A percentile compares a stretch with the other conserved stretches of the same genome.
phyloP scores from a whole-genome alignment of 2,113 vertebrate species.

The Syrmaticus mikado region DNA sequence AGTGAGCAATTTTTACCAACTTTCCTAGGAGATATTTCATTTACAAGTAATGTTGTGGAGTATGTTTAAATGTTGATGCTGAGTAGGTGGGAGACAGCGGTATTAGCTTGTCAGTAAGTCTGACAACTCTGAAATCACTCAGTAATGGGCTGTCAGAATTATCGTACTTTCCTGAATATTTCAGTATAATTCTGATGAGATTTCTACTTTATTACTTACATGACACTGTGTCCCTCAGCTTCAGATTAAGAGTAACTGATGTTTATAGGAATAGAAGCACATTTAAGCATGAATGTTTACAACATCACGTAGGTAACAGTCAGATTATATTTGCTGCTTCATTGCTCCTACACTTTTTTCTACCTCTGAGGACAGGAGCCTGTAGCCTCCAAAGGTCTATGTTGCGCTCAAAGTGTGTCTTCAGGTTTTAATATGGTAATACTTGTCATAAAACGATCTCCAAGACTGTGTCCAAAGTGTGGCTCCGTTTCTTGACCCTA shows the following conservation, averaged over 20 bases:
- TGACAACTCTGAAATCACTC: neutral
- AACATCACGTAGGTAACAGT: neutral
- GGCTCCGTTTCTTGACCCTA: neutral
- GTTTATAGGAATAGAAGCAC: neutral
- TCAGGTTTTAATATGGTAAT: neutral
- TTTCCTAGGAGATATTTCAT: neutral
- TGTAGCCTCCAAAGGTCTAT: neutral
- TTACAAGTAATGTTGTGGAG: neutral
- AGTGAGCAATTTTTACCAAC: neutral
- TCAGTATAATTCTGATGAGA: neutral
- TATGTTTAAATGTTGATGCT: neutral
- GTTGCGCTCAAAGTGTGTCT: neutral
- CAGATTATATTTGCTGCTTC: neutral
- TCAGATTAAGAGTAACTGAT: accelerated
- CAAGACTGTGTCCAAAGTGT: neutral
- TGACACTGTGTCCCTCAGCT: neutral
- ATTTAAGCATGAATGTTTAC: neutral
- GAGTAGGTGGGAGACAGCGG: neutral
- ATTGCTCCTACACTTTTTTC: neutral
- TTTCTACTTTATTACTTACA: neutral
- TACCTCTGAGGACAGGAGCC: neutral
- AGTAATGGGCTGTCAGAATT: neutral
- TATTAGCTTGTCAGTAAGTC: neutral
- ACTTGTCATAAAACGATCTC: neutral
- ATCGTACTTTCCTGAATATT: neutral